phyloP scores from a whole-genome alignment of 2,797 vertebrate species.

The Loriculus beryllinus region DNA sequence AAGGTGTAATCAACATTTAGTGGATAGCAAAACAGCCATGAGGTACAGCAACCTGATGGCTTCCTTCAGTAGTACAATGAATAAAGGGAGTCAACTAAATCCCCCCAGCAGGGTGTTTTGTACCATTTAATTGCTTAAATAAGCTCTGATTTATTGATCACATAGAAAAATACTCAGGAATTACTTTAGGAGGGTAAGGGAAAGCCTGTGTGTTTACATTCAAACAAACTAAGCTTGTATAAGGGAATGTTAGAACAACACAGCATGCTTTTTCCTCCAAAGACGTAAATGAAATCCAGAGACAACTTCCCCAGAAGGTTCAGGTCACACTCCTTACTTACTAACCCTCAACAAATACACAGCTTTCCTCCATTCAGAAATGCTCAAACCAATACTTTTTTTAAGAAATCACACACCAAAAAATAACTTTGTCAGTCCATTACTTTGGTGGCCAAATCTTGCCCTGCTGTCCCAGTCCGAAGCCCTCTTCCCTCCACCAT shows the following conservation, averaged over 20 bases:
- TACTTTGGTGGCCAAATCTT: background rate
- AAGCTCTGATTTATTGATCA: background rate
- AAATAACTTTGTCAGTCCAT: background rate
- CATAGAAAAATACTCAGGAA: background rate
- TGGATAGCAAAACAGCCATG: background rate
- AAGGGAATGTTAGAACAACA: background rate
- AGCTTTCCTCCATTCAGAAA: background rate
- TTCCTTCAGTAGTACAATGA: background rate
- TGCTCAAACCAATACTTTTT: background rate
- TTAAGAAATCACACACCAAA: background rate
- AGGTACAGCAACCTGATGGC: background rate
- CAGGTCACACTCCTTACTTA: background rate
- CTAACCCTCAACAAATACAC: background rate
- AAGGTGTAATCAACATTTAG: accelerated
- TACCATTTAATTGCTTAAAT: background rate
- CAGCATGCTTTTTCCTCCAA: background rate
- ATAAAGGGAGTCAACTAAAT: background rate
- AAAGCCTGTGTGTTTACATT: background rate
- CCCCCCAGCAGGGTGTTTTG: background rate
- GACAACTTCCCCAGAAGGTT: background rate
- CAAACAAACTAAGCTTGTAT: background rate
- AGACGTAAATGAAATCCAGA: background rate
- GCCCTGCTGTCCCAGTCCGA: background rate
- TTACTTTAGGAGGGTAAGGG: background rate
- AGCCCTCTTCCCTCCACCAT: background rate